Base-by-base conservation (phyloP, 2,113 vertebrate species). In the Orycteropus afer region DNA sequence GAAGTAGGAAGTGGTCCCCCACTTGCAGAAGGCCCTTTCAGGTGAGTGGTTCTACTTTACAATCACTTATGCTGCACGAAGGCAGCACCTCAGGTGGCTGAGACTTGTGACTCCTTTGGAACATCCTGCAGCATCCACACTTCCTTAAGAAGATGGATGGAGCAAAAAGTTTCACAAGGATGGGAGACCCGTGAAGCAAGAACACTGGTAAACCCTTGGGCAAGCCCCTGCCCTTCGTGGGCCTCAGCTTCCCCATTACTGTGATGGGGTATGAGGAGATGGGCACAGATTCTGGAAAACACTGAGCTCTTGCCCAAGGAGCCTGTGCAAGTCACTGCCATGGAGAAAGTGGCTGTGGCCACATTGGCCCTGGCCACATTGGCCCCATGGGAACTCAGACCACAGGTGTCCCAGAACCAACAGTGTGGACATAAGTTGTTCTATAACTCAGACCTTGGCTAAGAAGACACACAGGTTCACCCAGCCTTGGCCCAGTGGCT, bases 261-360 rank as follows among this genome's bases (percentile, higher is more conserved):
- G 17, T 65, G 87, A 80, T 18, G 65, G 14, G 27, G 7, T 40
- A 59, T 49, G 77, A 84, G 78, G 65, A 61, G n/a, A 18, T 53
- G 40, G 45, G 3, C 76, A 90, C 63, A 80, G 63, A 83, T 71
- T 69, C 40, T 2, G 37, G 12, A 65, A 57, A 90, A 86, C 55
- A 12, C 37, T 49, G 29, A 57, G 47, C 25, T 34, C 57, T 96
- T 95, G 90, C 81, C 34, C 55, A 88, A 92, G 67, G n/a, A 53
- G 45, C 47, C 84, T 84, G 37, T 5, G 65, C 47, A 89, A 51
- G 61, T 53, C 13, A 11, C 8, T 32, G 7, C 9, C 37, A 15
- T 93, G 73, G 23, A 78, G 86, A 92, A 95, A 90, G 88, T 0
- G 0, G 37, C 25, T 29, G 12, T 87, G 90, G 40, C 63, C 84